These are phyloP conservation scores for Piezodorus guildinii DNA, from an alignment of 1,140 invertebrate species.

Conservation along the genomic window DNA sequence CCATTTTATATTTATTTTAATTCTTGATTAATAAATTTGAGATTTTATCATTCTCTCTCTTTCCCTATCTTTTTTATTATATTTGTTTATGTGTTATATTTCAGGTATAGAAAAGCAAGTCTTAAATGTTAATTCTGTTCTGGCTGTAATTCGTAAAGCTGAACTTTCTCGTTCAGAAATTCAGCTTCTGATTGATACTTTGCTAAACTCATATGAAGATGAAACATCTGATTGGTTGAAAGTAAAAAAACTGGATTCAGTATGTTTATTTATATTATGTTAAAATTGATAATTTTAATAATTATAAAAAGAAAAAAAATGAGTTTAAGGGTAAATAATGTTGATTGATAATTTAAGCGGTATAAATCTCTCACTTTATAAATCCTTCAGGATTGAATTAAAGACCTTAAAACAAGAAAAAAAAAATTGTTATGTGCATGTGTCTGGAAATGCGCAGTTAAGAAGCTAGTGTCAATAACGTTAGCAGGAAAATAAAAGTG, in stretches of 20 bases:
- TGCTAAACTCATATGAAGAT: constrained; percentile 71
- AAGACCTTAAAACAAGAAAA: no score
- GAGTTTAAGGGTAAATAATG: no score
- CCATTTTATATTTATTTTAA: not conserved
- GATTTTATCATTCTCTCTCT: not conserved
- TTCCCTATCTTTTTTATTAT: not conserved
- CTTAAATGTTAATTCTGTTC: constrained; percentile 52
- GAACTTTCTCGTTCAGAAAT: constrained; percentile 72
- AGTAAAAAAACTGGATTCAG: constrained; percentile 35
- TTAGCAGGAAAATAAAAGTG: no score
- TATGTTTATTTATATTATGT: not conserved
- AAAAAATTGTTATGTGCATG: no score
- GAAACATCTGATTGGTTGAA: constrained; percentile 76
- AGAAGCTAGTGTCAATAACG: no score
- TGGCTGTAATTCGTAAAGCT: constrained; percentile 61
- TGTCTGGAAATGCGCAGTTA: no score
- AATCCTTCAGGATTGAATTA: no score
- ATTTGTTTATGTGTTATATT: constrained; percentile 27
- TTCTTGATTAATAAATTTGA: not conserved
- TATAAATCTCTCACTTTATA: no score
- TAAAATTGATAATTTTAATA: no score
- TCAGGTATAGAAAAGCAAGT: constrained; percentile 48
- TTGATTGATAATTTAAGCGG: no score
- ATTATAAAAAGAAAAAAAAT: no score
- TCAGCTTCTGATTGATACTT: constrained; percentile 74